Conservation (phyloP, 2,797 vertebrate genomes). For the Taenioides sp. region DNA sequence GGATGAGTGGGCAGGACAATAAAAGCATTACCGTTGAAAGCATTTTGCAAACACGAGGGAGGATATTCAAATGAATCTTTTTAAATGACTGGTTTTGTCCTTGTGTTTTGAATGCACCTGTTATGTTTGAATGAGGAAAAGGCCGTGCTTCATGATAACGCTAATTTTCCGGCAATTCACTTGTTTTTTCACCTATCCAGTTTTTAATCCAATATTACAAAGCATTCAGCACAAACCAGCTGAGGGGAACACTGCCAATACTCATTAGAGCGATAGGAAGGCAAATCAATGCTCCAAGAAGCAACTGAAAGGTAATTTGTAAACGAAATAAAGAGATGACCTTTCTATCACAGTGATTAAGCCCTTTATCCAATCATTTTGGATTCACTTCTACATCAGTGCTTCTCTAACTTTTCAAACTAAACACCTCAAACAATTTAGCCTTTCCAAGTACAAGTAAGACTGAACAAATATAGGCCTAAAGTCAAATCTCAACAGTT, state of each 20-base stretch:
- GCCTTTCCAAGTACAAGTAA: neutral
- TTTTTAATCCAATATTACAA: constrained; percentile 60
- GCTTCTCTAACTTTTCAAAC: neutral
- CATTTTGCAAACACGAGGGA: constrained; percentile 26
- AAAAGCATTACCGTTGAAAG: constrained; percentile 32
- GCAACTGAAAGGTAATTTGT: constrained; percentile 29
- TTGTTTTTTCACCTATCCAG: constrained; percentile 36
- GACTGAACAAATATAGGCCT: neutral
- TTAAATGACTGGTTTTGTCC: constrained; percentile 33
- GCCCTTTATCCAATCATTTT: constrained; percentile 25
- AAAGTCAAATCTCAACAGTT: neutral
- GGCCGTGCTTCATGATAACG: constrained; percentile 36
- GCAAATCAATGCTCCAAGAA: constrained; percentile 42
- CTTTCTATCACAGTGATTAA: constrained; percentile 32
- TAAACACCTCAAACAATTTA: neutral
- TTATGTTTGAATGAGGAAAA: constrained; percentile 28
- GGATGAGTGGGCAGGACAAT: constrained; percentile 33
- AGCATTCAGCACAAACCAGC: constrained; percentile 41
- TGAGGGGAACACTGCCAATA: constrained; percentile 48
- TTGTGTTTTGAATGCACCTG: constrained; percentile 31
- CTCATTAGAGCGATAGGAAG: constrained; percentile 39
- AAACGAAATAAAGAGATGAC: constrained; percentile 40
- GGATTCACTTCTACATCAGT: constrained; percentile 8
- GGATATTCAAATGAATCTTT: constrained; percentile 38
- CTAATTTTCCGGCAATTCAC: constrained; percentile 44